Conservation (phyloP, 2,797 vertebrate species). For the Enteromius viviparus region DNA sequence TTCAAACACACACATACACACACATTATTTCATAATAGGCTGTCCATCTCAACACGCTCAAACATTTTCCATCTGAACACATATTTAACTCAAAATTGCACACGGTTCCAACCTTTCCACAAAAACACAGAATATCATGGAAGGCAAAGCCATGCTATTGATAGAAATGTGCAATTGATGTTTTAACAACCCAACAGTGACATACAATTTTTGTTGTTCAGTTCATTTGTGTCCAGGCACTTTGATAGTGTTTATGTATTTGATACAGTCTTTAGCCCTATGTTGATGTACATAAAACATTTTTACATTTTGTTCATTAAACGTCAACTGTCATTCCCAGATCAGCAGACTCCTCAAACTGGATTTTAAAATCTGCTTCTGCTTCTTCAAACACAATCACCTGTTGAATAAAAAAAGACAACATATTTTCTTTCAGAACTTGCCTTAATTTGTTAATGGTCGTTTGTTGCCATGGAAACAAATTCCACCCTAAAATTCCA, state of each 20-base stretch:
- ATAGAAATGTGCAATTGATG: not conserved
- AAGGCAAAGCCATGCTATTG: not conserved
- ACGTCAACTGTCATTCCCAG: conserved; percentile 88
- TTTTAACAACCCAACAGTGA: not conserved
- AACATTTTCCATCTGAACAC: not conserved
- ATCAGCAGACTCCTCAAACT: conserved; percentile 83
- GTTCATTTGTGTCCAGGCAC: not conserved
- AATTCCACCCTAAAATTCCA: not conserved
- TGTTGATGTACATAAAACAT: not conserved
- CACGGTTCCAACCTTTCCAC: not conserved
- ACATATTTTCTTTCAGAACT: no score
- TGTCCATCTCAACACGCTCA: not conserved
- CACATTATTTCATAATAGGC: not conserved
- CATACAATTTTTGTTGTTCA: not conserved
- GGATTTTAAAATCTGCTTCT: conserved; percentile 81
- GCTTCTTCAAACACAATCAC: conserved; percentile 90
- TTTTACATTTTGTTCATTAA: conserved; percentile 66
- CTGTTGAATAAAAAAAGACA: conserved; percentile 67
- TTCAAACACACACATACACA: not conserved
- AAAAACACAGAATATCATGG: not conserved
- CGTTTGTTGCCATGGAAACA: not conserved
- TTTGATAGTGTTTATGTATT: not conserved
- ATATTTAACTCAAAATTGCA: not conserved
- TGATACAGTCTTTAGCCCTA: not conserved
- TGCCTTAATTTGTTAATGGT: not conserved